A percentile compares a stretch with the other conserved stretches of the same genome.
Evolutionary conservation across 2,113 vertebrate species (phyloP).

Genomic region (mouse (Mus musculus)): DNA sequence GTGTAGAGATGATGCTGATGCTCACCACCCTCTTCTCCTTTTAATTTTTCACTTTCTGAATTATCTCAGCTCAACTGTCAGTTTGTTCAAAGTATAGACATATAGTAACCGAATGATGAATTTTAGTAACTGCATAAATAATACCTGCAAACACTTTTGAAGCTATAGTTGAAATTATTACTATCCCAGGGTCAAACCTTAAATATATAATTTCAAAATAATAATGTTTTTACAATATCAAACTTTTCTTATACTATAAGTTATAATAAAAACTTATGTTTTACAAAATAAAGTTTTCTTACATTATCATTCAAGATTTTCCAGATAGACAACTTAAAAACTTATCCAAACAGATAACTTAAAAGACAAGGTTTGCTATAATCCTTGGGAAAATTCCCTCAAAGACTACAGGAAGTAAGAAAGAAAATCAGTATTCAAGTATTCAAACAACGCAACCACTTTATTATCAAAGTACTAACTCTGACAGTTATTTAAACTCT

Average conservation of each 20-base stretch:
- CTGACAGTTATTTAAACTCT: conserved; percentile 52
- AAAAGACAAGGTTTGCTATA: neutral
- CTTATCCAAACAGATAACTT: neutral
- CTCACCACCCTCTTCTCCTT: neutral
- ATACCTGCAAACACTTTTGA: conserved; percentile 3
- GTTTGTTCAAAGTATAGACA: neutral
- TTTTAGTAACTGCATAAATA: neutral
- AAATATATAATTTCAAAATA: conserved; percentile 8
- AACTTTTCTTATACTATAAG: neutral
- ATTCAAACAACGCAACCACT: neutral
- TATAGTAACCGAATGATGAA: neutral
- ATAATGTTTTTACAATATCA: neutral
- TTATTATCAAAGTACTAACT: conserved; percentile 23
- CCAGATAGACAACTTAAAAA: neutral
- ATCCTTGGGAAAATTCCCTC: neutral
- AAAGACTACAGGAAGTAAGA: neutral
- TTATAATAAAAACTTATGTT: neutral
- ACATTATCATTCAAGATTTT: conserved; percentile 7
- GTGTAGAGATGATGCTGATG: too few relatives aligned
- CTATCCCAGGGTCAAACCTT: neutral
- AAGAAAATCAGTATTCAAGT: neutral
- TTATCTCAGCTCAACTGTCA: neutral
- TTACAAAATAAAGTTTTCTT: neutral
- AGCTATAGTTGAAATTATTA: neutral
- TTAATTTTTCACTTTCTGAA: neutral